Evolutionary conservation across 2,113 vertebrate genomes (phyloP), one percentile per base, ranked within the genome.

Genomic region (Sigmodon hispidus): DNA sequence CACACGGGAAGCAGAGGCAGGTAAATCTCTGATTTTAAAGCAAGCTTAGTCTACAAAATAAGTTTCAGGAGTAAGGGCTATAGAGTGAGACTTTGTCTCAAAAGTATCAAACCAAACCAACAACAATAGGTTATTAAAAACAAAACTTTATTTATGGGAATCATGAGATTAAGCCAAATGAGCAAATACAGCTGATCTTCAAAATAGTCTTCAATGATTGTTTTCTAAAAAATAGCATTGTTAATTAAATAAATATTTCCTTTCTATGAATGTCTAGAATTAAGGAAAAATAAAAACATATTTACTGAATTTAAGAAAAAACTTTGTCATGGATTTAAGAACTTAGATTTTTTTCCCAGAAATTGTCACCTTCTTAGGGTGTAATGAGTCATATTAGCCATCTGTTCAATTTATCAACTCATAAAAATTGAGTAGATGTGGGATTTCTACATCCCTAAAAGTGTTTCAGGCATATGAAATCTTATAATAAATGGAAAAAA

Each of bases 391-490:
- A 85, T 94, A 91, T 81, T 93, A 83, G 57, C 86, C 85, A 97
- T 63, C 86, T 95, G 76, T 85, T 92, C 86, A 89, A 50, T 94
- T 92, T 57, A 92, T 7, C 79, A 91, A 34, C 4, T 52, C 89
- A 93, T 96, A 80, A 95, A 96, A 95, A 63, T 36, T 36, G 76
- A 95, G 52, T 90, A 72, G 80, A 88, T 95, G 76, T 95, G 88
- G 76, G 76, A 94, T 95, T 94, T 95, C 69, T 95, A 65, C 75
- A 93, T 69, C 22, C 26, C 45, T 91, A 57, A 31, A 19, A 80
- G 50, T 63, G 34, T 91, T 96, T 93, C 7, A 48, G 83, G 50
- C 22, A 94, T 80, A 73, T 36, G 11, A 95, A 79, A 93, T 93
- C 77, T 40, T 92, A 87, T 43, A 94, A 73, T 87, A 87, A 95